Evolutionary conservation across 1,140 invertebrate species (phyloP), one percentile per base, ranked within the genome.

Genomic region (Eurosta solidaginis): DNA sequence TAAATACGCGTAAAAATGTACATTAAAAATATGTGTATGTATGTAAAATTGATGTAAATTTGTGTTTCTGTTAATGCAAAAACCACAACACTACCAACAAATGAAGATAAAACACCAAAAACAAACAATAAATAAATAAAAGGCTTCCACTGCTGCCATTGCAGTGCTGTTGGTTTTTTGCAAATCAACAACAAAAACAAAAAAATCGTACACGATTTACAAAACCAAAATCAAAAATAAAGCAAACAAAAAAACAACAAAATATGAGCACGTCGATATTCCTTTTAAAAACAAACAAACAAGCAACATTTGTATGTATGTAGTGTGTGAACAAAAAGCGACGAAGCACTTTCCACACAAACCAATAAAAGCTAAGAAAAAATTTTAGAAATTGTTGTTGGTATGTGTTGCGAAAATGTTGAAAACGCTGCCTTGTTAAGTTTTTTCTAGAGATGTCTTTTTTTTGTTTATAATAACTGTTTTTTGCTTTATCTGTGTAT

Each of bases 251-350:
- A 45, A 25, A 77, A 77, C 74, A 76, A 76, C 52, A 77, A 77
- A 27, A 78, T 59, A 79, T 76, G 78, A 79, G 78, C 78, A 79
- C 78, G 78, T 79, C 78, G 78, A 79, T 79, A 79, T 79, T 79
- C 78, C 78, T 79, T 76, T 76, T 49, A 63, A 78, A 59, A 77
- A 54, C 49, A 47, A 59, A 59, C 50, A 77, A 59, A 59, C 50
- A 77, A 76, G 42, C 40, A 74, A 54, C 75, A 77, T 44, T 59
- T 77, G 76, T 59, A 59, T 77, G 50, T 54, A 63, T 59, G 42
- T 63, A 63, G 40, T 36, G 27, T 63, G 27, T 59, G 49, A 49
- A 76, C 25, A 76, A 68, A 68, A 59, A 59, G 76, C 76, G 54
- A 77, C 54, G 40, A 44, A 59, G 52, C 54, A 77, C 25, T 77